Evolutionary conservation across 2,888 invertebrate species (phyloP), one percentile per base, ranked within the genome.

Genomic region (Amphiduros pacificus): DNA sequence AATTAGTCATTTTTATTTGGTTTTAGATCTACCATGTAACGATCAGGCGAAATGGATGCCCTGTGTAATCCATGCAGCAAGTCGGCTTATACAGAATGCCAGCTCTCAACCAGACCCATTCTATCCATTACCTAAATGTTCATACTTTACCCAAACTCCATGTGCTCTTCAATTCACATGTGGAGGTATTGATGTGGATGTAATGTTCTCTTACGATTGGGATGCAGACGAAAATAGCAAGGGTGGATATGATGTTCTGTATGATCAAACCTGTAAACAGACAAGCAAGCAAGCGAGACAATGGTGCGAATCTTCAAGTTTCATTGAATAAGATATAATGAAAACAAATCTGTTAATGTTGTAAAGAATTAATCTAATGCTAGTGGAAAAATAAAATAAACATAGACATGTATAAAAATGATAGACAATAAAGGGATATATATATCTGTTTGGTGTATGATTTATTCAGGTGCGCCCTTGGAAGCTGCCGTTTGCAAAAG

Each of bases 121-220:
- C 61, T 56, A 55, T 53, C 65, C 67, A 2, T 50, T 67, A 24
- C 69, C 68, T 11, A 64, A 64, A 27, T 66, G 68, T 55, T 36
- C 59, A 11, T 48, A 65, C 55, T 68, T 71, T 52, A 44, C 55
- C 49, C 60, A 57, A 22, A 57, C 65, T 1, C 32, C 56, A 2
- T 48, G 50, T 22, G 56, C 63, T 2, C 59, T 68, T 24, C 64
- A 70, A 65, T 68, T 71, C 51, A 64, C 57, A 17, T 68, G 67
- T 32, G 62, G 58, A 5, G 65, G 63, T 20, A 50, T 70, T 26
- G 70, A 70, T 49, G 62, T 70, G 14, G 70, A 70, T 55, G 55
- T 70, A 29, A 53, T 61, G 60, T 27, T 65, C 17, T 60, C 63
- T 11, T 61, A 56, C 24, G 70, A 70, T 57, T 70, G 70, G 70